phyloP scores from a whole-genome alignment of 2,797 vertebrate genomes.

The Anguilla anguilla region DNA sequence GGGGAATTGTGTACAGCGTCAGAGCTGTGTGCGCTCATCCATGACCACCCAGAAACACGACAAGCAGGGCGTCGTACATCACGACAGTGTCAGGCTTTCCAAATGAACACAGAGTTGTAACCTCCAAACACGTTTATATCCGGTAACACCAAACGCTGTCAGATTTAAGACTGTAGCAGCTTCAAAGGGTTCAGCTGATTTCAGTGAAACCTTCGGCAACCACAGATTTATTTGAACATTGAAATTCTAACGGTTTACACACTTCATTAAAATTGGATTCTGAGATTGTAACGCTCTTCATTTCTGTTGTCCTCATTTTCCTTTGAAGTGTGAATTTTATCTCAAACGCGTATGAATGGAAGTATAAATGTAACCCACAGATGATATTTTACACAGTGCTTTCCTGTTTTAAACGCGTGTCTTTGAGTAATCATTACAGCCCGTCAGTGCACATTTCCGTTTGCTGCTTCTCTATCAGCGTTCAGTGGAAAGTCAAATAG shows the following conservation, averaged over 20 bases:
- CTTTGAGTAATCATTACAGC: background rate
- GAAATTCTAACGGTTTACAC: too few species aligned
- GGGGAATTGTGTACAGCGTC: background rate
- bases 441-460: background rate
- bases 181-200: background rate
- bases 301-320: too few species aligned
- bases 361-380: too few species aligned
- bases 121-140: background rate
- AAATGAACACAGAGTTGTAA: background rate
- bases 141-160: background rate
- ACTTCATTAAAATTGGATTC: background rate
- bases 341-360: too few species aligned
- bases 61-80: background rate
- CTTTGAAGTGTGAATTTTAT: too few species aligned
- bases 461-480: background rate
- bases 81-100: background rate
- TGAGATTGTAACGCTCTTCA: background rate
- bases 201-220: background rate
- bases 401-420: too few species aligned
- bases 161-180: background rate
- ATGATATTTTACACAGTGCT: too few species aligned
- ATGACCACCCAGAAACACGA: background rate
- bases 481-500: background rate
- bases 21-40: background rate
- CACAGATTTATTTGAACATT: background rate